Conservation (phyloP, 2,888 invertebrate species). For the Ormyrus labotus region DNA sequence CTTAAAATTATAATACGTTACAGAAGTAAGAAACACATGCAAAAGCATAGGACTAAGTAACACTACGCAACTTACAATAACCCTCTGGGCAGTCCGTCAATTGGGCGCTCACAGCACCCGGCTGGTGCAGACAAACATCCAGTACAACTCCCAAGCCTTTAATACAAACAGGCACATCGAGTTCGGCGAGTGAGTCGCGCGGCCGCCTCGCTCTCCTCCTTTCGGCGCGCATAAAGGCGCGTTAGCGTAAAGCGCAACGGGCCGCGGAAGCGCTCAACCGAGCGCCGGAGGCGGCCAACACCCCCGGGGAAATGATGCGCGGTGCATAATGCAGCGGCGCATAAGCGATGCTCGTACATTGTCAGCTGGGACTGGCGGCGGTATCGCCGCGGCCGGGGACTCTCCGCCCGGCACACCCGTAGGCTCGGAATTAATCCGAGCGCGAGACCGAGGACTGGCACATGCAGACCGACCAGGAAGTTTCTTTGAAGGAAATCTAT, state of each 20-base stretch:
- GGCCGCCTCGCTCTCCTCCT: neutral
- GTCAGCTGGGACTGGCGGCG: slow-evolving; percentile 60
- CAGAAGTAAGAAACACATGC: no score
- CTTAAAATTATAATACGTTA: no score
- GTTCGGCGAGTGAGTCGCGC: neutral
- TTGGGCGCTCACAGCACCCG: neutral
- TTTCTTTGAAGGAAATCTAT: no score
- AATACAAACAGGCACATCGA: no score
- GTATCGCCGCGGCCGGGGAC: slow-evolving; percentile 53
- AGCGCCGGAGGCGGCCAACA: slow-evolving; percentile 49
- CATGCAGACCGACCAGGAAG: no score
- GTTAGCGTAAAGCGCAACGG: slow-evolving; percentile 4
- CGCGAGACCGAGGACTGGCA: no score
- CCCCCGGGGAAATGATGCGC: slow-evolving; percentile 68
- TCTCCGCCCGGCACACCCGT: neutral
- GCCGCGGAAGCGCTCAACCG: slow-evolving; percentile 24
- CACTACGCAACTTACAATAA: no score
- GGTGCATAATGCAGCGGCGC: slow-evolving; percentile 67
- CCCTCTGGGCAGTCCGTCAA: no score
- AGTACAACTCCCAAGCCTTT: neutral
- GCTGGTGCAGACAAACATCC: neutral
- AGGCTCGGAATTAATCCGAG: no score
- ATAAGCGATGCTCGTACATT: slow-evolving; percentile 65
- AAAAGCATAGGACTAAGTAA: no score
- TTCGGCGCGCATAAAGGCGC: no score